Evolutionary conservation across 2,888 invertebrate genomes (phyloP), one percentile per base, ranked within the genome.

Genomic region (Melieria omissa): DNA sequence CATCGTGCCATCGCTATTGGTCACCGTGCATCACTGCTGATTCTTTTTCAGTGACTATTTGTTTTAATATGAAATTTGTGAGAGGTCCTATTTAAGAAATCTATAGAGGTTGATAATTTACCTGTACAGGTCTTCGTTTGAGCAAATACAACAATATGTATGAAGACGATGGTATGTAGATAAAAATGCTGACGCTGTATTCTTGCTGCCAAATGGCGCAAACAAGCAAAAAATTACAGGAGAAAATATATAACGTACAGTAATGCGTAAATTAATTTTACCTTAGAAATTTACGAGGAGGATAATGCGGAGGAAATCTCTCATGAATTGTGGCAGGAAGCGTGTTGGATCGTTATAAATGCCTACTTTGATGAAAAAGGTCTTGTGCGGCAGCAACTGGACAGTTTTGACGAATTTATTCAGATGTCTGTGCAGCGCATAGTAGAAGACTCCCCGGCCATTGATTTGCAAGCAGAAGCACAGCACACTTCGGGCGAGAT

Each of bases 291-390:
- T 69, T 93, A 91, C 86, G 95, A 95, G 77, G 95, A 96, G 83
- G 95, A 95, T 82, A 95, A 95, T 85, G 92, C 92, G 10, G 98
- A 97, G 86, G 99, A 99, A 88, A 98, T 99, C 82, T 96, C 97
- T 47, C 94, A 97, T 6, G 99, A 99, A 85, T 89, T 99, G 77
- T 99, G 99, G 99, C 99, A 99, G 88, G 99, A 99, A 89, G 99
- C 99, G 60, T 99, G 99, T 84, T 99, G 99, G 99, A 98, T 99
- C 84, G 99, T 99, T 74, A 99, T 99, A 84, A 98, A 98, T 85
- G 97, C 99, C 0, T 99, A 99, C 88, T 99, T 99, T 85, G 99
- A 99, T 85, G 99, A 99, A 86, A 99, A 99, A 88, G 99, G 99
- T 86, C 90, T 99, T 77, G 99, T 99, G 58, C 92, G 99, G 65